Conservation (phyloP, 2,888 invertebrate genomes). For the Sclerodermus sp. region DNA sequence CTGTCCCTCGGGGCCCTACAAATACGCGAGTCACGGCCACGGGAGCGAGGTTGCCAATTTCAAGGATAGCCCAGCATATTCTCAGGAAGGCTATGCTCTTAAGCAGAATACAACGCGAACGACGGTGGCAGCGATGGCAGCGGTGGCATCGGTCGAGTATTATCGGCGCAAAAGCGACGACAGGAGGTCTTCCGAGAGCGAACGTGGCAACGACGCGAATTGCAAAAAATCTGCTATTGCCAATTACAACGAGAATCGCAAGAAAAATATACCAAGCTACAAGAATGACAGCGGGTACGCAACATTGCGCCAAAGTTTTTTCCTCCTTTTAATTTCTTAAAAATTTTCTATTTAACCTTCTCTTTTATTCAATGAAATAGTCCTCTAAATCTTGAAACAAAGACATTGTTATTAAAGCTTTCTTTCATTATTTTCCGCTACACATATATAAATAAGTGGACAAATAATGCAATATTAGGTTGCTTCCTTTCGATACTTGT, state of each 20-base stretch:
- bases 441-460: too few species aligned
- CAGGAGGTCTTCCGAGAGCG: constrained; percentile 33
- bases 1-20: constrained; percentile 45
- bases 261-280: constrained; percentile 54
- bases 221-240: constrained; percentile 42
- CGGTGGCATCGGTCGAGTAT: constrained; percentile 37
- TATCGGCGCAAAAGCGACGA: constrained; percentile 35
- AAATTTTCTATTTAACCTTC: not conserved
- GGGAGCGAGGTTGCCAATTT: constrained; percentile 43
- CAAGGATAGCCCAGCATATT: constrained; percentile 43
- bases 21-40: constrained; percentile 45
- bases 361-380: too few species aligned
- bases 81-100: constrained; percentile 45
- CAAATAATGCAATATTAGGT: too few species aligned
- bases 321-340: not conserved
- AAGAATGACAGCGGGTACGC: constrained; percentile 56
- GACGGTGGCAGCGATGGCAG: too few species aligned
- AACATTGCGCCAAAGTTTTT: not conserved
- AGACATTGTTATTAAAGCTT: too few species aligned
- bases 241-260: constrained; percentile 52
- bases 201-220: constrained; percentile 32
- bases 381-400: too few species aligned
- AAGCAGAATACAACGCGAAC: constrained; percentile 36
- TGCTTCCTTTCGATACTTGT: too few species aligned
- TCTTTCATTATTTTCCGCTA: too few species aligned